Evolutionary conservation across 2,888 invertebrate species (phyloP), one percentile per base, ranked within the genome.

Genomic region (Tupiocoris notatus): DNA sequence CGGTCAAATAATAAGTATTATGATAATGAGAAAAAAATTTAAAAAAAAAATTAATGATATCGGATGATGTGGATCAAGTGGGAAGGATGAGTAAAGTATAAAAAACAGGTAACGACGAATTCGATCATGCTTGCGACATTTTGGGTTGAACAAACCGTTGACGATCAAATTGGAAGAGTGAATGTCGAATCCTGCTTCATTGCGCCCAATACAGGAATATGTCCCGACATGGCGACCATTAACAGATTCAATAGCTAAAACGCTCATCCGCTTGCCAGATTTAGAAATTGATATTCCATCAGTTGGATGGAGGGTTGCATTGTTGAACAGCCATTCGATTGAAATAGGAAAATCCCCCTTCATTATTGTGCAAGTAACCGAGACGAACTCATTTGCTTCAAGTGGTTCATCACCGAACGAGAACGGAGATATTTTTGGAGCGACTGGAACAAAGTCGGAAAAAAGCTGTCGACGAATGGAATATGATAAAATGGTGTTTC

Each of bases 191-290:
- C 92, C 92, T 58, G 91, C 92, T 81, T 85, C 85, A 84, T 92
- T 92, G 67, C 85, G 85, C 16, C 89, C 92, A 74, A 87, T 86
- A 83, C 93, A 93, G 80, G 90, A 90, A 82, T 92, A 93, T 77
- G 89, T 86, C 80, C 93, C 93, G 79, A 88, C 89, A 83, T 93
- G 92, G 80, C 88, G 87, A 65, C 89, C 90, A 67, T 88, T 88
- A 64, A 93, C 91, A 7, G 88, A 87, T 79, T 89, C 89, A 77
- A 90, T 90, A 73, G 87, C 87, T n/a, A 90, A 84, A 62, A 88
- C 86, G 81, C 88, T 89, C 59, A 89, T 87, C 84, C 89, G 86
- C 81, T 89, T 88, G 78, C 88, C 89, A 71, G 87, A 88, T 62
- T 86, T 86, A 22, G 87, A 84, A 63, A 87, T 84, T 16, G 87